Percentiles rank a stretch among this genome's conserved stretches.
These are phyloP conservation scores for Apeltes quadracus DNA, from an alignment of 2,113 vertebrate genomes.

Conservation along the genomic window DNA sequence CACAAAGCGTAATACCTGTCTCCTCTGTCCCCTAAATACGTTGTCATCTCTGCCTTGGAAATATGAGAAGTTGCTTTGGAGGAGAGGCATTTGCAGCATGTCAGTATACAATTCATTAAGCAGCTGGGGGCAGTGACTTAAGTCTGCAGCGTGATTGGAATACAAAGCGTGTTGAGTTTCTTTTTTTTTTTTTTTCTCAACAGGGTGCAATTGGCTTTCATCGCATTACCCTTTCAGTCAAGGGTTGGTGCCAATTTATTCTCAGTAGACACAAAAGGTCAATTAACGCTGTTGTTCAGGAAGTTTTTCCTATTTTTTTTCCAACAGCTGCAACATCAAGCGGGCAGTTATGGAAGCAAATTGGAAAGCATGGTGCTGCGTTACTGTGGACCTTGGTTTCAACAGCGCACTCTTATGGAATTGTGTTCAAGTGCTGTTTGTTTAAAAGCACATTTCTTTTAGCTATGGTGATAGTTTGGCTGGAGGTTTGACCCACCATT, in stretches of 20 bases:
- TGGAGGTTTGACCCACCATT: not conserved
- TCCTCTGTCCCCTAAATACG: not conserved
- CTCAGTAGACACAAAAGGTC: slow-evolving; percentile 63
- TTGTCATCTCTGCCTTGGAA: not conserved
- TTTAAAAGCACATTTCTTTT: not conserved
- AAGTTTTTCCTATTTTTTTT: slow-evolving; percentile 51
- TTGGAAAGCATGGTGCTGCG: slow-evolving; percentile 9
- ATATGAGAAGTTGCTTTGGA: slow-evolving; percentile 4
- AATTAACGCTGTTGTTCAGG: slow-evolving; percentile 52
- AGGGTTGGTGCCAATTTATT: slow-evolving; percentile 62
- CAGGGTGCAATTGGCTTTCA: slow-evolving; percentile 60
- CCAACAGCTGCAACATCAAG: slow-evolving; percentile 28
- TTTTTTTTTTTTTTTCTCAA: slow-evolving; percentile 50
- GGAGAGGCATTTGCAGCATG: slow-evolving; percentile 1
- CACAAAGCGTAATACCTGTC: not conserved
- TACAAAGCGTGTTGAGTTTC: slow-evolving; percentile 61
- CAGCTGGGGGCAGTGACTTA: slow-evolving; percentile 14
- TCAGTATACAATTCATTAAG: not conserved
- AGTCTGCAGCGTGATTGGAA: slow-evolving; percentile 36
- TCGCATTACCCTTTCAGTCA: slow-evolving; percentile 63
- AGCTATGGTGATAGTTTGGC: no score
- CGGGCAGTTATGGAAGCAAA: slow-evolving; percentile 28
- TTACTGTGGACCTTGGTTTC: not conserved
- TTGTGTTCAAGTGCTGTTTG: not conserved
- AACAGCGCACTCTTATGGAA: not conserved